These are phyloP conservation scores for Antheraea yamamai DNA, from an alignment of 2,888 invertebrate species.

Conservation along the genomic window DNA sequence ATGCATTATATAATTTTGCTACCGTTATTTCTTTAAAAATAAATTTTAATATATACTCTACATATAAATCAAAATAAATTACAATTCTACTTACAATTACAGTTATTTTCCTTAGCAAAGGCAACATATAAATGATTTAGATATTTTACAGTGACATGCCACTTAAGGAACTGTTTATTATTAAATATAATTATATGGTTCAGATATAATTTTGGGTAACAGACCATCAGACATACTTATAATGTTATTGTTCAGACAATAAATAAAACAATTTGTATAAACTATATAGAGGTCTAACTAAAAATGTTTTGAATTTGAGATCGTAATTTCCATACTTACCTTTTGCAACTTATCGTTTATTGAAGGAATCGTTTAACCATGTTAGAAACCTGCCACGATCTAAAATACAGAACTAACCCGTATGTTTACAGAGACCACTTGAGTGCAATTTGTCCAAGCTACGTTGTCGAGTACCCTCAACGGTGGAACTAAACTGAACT, in stretches of 20 bases:
- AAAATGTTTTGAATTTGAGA: too few species aligned
- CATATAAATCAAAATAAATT: background rate
- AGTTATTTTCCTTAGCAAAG: background rate
- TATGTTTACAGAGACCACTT: constrained; percentile 46
- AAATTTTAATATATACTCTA: background rate
- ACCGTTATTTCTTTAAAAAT: background rate
- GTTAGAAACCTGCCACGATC: constrained; percentile 16
- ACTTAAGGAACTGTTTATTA: background rate
- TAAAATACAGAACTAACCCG: constrained; percentile 31
- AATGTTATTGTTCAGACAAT: background rate
- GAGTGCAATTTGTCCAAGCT: constrained; percentile 70
- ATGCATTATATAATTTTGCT: too few species aligned
- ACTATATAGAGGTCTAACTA: too few species aligned
- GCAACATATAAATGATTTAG: too few species aligned
- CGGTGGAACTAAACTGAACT: constrained; percentile 65
- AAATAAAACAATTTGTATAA: background rate
- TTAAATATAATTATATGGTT: background rate
- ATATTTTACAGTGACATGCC: too few species aligned
- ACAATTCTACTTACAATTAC: background rate
- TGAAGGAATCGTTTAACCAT: background rate
- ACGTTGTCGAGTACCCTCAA: constrained; percentile 57
- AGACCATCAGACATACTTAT: background rate
- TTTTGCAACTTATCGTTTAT: background rate
- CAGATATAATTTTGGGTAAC: background rate
- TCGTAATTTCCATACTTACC: background rate